Base-by-base conservation (phyloP, 2,113 vertebrate species). In the Pangasianodon gigas region DNA sequence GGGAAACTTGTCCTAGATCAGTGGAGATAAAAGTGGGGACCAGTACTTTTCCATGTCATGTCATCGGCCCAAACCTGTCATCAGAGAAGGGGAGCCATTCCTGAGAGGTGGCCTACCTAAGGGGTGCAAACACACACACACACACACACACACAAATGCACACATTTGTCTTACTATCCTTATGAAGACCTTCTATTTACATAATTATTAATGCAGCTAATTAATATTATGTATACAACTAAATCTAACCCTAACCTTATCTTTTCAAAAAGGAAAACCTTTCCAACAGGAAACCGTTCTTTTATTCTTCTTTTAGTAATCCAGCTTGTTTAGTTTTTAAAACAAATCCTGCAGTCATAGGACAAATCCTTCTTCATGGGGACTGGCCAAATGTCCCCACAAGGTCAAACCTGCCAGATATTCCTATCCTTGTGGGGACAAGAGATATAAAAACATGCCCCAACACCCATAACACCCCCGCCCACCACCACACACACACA, bases 41-140 rank as follows among this genome's bases (percentile, higher is more conserved):
- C 75, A 65, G 89, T 90, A 90, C 19, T 90, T 90, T 92, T 90
- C 89, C 91, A 89, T 89, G 87, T 90, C 89, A 89, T 90, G 69
- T 87, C 91, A 92, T 65, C 77, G 60, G 71, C 86, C 84, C 85
- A 91, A 83, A 88, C 88, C 84, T 91, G 88, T 92, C 89, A 89
- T 90, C 80, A 91, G 89, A 91, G 89, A 87, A 41, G 60, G 58
- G 65, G 85, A 85, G 71, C 83, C 2, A 52, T 87, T 89, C 46
- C 81, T 91, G 69, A 92, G 88, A 90, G 86, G 41, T 92, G 91
- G 90, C 90, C 90, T 90, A 91, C 90, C 88, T 77, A 82, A 77
- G 84, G 51, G 19, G 54, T 32, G 69, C 56, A 90, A 60, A 90
- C 90, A 90, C 87, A 87, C 79, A 86, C 67, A 91, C 80, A 85